Evolutionary conservation across 2,113 vertebrate species (phyloP).

Genomic region (Cyphomyrus plagiostoma): DNA sequence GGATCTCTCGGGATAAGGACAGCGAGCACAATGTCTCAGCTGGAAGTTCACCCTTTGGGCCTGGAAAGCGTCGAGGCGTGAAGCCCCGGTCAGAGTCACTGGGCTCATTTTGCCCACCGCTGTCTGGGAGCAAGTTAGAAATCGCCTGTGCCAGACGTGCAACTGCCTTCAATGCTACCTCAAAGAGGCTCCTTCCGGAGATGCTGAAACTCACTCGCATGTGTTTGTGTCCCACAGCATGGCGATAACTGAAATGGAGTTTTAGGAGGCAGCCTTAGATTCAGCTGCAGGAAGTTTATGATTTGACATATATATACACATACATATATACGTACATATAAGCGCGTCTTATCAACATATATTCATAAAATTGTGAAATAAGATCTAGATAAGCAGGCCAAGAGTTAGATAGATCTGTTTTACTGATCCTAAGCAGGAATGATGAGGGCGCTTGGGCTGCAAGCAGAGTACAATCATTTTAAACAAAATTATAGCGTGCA

Average conservation of each 20-base stretch:
- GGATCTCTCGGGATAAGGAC: conserved; percentile 29
- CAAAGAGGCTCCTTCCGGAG: not conserved
- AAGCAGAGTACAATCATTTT: not conserved
- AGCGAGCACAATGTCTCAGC: conserved; percentile 25
- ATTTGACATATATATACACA: not conserved
- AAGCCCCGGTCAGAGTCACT: not conserved
- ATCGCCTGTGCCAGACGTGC: not conserved
- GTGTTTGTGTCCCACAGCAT: not conserved
- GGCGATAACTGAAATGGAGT: not conserved
- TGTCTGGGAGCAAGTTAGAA: not conserved
- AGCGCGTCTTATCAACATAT: not conserved
- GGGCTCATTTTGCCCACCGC: not conserved
- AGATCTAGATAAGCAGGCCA: not conserved
- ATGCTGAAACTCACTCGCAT: not conserved
- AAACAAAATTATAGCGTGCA: not conserved
- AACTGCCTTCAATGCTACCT: too few relatives aligned
- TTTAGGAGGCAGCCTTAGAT: not conserved
- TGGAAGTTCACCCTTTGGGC: not conserved
- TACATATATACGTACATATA: not conserved
- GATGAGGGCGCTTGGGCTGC: not conserved
- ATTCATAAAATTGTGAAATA: not conserved
- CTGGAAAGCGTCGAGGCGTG: not conserved
- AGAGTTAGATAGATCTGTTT: not conserved
- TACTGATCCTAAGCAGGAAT: not conserved
- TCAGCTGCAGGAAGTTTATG: not conserved